Conservation (phyloP, 2,113 vertebrate species). For the Sinosuthora webbiana region DNA sequence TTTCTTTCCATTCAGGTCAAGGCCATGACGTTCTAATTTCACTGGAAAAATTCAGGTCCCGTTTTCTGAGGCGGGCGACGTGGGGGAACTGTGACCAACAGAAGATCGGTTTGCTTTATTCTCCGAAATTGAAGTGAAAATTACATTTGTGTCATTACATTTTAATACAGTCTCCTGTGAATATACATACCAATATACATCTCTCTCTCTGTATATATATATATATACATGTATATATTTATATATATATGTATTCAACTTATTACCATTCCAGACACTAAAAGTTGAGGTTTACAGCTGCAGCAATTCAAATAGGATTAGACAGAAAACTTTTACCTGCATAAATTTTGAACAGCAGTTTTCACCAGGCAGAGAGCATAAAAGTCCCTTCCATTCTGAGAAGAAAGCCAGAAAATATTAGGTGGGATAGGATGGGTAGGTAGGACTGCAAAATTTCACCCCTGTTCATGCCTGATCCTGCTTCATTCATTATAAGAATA, state of each 20-base stretch:
- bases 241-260: neutral
- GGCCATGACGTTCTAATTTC: slow-evolving; percentile 45
- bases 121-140: slow-evolving; percentile 50
- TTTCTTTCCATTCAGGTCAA: slow-evolving; percentile 53
- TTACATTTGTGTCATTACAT: slow-evolving; percentile 10
- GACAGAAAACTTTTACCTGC: neutral
- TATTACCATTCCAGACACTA: neutral
- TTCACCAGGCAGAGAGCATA: neutral
- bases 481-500: neutral
- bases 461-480: neutral
- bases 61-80: slow-evolving; percentile 11
- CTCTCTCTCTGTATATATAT: neutral
- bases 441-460: neutral
- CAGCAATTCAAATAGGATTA: slow-evolving; percentile 17
- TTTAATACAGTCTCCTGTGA: neutral
- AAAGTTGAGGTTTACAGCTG: neutral
- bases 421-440: neutral
- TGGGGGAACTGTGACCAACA: neutral
- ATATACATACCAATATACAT: neutral
- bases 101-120: slow-evolving; percentile 31
- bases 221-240: neutral
- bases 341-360: neutral
- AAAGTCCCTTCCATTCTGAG: neutral
- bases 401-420: neutral
- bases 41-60: slow-evolving; percentile 47